These are phyloP conservation scores for Carettochelys insculpta DNA, from an alignment of 2,113 vertebrate genomes.

Conservation along the genomic window DNA sequence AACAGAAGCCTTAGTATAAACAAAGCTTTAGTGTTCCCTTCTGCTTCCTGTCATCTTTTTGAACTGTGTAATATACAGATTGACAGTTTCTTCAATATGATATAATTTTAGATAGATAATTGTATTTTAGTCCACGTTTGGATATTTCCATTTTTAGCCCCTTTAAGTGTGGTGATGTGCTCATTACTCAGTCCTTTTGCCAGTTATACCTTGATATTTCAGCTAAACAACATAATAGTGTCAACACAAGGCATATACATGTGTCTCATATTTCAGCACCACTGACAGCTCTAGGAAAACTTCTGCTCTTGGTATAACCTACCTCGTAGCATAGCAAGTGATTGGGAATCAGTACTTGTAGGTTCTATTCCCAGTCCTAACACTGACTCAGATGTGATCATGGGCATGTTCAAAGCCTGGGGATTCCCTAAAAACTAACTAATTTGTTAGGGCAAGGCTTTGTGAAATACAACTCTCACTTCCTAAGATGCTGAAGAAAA, in stretches of 20 bases:
- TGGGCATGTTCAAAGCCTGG: neutral
- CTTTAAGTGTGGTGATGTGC: neutral
- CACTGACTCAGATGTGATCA: neutral
- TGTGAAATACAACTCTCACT: no score
- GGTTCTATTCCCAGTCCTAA: neutral
- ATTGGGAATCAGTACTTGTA: neutral
- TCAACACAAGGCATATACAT: neutral
- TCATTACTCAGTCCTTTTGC: neutral
- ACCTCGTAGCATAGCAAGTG: neutral
- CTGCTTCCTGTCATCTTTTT: neutral
- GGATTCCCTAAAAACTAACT: no score
- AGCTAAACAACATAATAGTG: neutral
- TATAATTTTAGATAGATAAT: neutral
- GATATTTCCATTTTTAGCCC: neutral
- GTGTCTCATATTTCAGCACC: neutral
- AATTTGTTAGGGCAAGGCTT: no score
- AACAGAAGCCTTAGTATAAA: no score
- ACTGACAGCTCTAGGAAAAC: neutral
- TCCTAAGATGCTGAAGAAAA: no score
- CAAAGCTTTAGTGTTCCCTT: neutral
- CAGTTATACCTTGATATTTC: neutral
- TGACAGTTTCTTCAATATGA: neutral
- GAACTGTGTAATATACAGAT: neutral
- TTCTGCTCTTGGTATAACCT: neutral
- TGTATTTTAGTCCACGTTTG: neutral